Evolutionary conservation across 2,888 invertebrate genomes (phyloP).

Genomic region (Endotricha flammealis): DNA sequence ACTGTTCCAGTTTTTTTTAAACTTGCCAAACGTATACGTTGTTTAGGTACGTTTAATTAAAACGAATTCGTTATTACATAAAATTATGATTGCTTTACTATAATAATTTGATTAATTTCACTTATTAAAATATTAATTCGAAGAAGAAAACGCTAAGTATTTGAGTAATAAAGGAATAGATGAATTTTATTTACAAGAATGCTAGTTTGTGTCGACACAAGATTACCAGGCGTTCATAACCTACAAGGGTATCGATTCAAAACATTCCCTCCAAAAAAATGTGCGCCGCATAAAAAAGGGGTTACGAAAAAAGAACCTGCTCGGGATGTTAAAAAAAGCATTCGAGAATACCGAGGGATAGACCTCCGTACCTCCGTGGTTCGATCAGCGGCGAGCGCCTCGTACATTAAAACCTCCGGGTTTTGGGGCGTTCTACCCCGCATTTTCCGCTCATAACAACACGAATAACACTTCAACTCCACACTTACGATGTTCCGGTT

Average conservation of each 20-base stretch:
- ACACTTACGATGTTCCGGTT: slow-evolving; percentile 75
- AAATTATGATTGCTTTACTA: no score
- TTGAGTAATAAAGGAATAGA: no score
- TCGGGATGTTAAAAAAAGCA: slow-evolving; percentile 54
- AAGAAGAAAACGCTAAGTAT: no score
- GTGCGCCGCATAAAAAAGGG: slow-evolving; percentile 61
- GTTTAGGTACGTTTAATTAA: no score
- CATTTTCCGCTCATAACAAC: slow-evolving; percentile 63
- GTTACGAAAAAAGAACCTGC: slow-evolving; percentile 62
- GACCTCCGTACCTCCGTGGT: slow-evolving; percentile 72
- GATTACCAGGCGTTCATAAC: slow-evolving; percentile 55
- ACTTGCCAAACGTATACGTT: slow-evolving; percentile 29
- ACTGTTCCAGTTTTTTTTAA: slow-evolving; percentile 42
- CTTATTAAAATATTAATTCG: no score
- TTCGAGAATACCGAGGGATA: slow-evolving; percentile 68
- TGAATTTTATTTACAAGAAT: slow-evolving; percentile 27
- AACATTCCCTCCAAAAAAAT: slow-evolving; percentile 70
- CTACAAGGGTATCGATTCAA: slow-evolving; percentile 56
- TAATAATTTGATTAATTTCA: no score
- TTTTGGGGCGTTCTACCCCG: slow-evolving; percentile 62
- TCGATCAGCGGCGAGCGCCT: slow-evolving; percentile 59
- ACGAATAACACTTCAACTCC: slow-evolving; percentile 58
- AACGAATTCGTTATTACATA: no score
- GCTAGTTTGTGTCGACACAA: slow-evolving; percentile 27
- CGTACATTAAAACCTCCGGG: slow-evolving; percentile 50